Evolutionary conservation across 1,140 invertebrate species (phyloP), one percentile per base, ranked within the genome.

Genomic region (Camponotus pennsylvanicus): DNA sequence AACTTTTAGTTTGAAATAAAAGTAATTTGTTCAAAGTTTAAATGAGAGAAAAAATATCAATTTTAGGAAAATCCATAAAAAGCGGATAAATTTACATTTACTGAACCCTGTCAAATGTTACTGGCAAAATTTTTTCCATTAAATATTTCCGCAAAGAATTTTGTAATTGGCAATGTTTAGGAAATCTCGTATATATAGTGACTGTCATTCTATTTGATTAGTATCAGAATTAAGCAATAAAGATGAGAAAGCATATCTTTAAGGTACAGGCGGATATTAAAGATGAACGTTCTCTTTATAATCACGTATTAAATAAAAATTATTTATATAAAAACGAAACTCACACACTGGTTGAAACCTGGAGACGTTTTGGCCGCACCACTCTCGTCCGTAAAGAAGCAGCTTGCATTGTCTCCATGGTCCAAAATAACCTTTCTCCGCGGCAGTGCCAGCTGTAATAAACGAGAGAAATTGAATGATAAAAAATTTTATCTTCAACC

Each of bases 321-420:
- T 27, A 27, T 27, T 27, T 27, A 27, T 27, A 27, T 27, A 27
- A 80, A 86, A 83, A 67, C 40, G 61, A 91, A 88, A 96, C 97
- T 97, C 95, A 98, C 98, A 96, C 86, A 97, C 96, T 87, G 97
- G 96, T 90, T 96, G 96, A 95, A 98, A 98, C 94, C 97, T 97
- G 75, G 97, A 97, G 27, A 97, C 96, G 85, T 97, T 96, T 80
- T 96, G 96, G 49, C 97, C 97, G 92, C 98, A 98, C 95, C 97
- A 97, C 94, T 98, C 97, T 86, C 97, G 95, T 94, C 97, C 97
- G 95, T 98, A 98, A 15, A 97, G 95, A 85, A 98, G 94, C 89
- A 97, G 96, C 95, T 98, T 98, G 96, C 98, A 98, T 70, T 97
- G 96, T 88, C 96, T 97, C 97, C 97, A 98, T 92, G 97, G 97